Evolutionary conservation across 2,797 vertebrate genomes (phyloP), one percentile per base, ranked within the genome.

Genomic region (Crocidura indochinensis): DNA sequence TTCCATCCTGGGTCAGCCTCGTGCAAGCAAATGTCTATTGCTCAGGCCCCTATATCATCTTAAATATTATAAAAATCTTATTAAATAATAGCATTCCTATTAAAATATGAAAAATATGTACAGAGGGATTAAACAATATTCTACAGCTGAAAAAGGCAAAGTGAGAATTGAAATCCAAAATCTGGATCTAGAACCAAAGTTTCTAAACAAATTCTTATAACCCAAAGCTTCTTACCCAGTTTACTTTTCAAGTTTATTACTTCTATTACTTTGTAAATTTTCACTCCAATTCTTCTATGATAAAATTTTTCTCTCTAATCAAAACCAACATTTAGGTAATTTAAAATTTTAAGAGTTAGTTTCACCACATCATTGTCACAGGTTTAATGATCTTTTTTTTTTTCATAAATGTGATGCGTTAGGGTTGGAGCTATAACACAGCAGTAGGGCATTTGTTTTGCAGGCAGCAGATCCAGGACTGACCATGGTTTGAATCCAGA

Each of bases 41-140:
- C 38, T 38, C 38, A 38, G 38, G 38, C 38, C 38, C 38, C 38
- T 51, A 51, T 10, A 51, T 15, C 49, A 62, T 3, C 10, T 47
- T 80, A 88, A 56, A 8, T 72, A 84, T 29, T 81, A 84, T 6
- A 93, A 88, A 49, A 49, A 0, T 2, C 24, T 6, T 77, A 10
- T 81, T 69, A 77, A n/a, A 60, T 68, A 53, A 17, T 26, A 60
- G 6, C 84, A 17, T 72, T 22, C 72, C 24, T 26, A 69, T 69
- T 84, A 75, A 87, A 78, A 94, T 60, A 72, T 76, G 7, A 82
- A 74, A 46, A 65, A 87, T 27, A 82, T 73, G 12, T 64, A 69
- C 9, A 76, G 17, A 69, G 29, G 78, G 8, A 87, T 84, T 10
- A 89, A 75, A 31, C 46, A 75, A 80, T 84, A 10, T 26, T 10